Base-by-base conservation (phyloP, 2,797 vertebrate species). In the Oreochromis grahami region DNA sequence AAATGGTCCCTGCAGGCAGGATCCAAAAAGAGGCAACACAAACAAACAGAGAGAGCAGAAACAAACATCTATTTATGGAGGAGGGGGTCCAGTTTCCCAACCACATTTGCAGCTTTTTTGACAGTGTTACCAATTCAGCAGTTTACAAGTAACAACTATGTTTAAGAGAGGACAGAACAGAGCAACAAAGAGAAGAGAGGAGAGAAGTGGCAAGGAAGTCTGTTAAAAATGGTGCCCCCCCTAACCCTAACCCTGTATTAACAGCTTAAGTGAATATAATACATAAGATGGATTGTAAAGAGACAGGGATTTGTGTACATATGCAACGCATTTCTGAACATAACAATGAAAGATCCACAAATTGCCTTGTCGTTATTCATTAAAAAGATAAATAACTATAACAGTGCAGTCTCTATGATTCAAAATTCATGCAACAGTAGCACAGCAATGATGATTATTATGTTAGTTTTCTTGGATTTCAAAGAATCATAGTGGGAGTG, bases 21-120 rank as follows among this genome's bases (percentile, higher is more conserved):
- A 93, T 91, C 88, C 87, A 94, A 90, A 93, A 93, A 91, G 88
- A 93, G 84, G 87, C 84, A 91, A 94, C 90, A 93, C 92, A 95
- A 94, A 95, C 90, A 95, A 92, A 95, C 86, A 93, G 83, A 90
- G 86, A 87, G 83, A 91, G 93, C 94, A 94, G 93, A 94, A 96
- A 94, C 95, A 94, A 95, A 94, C 91, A 91, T 93, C 93, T 96
- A 94, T 95, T 96, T 95, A 94, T 93, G 92, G 91, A 93, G 90
- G 92, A 90, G 82, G 90, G 92, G 89, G 90, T 94, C 91, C 89
- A 81, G 86, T 95, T 94, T 96, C 91, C 90, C 87, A 84, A 87
- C 83, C 79, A 94, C 87, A 88, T 89, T 91, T 90, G 83, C 87
- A 80, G 89, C 83, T 87, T 94, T 91, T 89, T 87, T 91, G 90